phyloP scores from a whole-genome alignment of 2,113 vertebrate genomes.

The Nannobrachium achirus region DNA sequence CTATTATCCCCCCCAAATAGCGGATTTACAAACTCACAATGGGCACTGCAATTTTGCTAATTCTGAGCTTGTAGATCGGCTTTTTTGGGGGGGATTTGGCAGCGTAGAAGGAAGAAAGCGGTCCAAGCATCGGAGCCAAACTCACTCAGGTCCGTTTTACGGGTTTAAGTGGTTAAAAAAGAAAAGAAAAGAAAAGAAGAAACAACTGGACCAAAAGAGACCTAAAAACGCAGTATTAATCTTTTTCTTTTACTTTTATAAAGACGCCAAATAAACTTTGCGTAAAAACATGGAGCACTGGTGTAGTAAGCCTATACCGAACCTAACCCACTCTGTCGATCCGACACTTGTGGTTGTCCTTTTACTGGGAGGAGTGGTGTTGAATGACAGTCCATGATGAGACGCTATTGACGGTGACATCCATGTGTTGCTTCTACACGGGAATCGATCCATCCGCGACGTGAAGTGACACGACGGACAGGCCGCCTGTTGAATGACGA shows the following conservation, averaged over 20 bases:
- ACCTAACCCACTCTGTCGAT: no score
- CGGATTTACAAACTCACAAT: no score
- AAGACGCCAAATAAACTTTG: slow-evolving; percentile 1
- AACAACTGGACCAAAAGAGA: neutral
- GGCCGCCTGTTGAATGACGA: slow-evolving; percentile 5
- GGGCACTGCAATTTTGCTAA: no score
- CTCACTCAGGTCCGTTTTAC: no score
- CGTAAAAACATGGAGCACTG: neutral
- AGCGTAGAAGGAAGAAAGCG: no score
- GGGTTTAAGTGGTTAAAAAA: no score
- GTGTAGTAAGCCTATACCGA: no score
- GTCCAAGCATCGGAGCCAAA: no score
- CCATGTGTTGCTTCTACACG: slow-evolving; percentile 24
- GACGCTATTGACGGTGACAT: slow-evolving; percentile 18
- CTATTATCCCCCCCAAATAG: no score
- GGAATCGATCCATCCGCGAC: slow-evolving; percentile 15
- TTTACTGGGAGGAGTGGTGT: neutral
- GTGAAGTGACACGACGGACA: neutral
- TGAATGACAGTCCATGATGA: slow-evolving; percentile 5
- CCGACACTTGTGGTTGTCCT: neutral
- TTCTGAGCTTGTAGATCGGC: no score
- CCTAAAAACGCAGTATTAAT: neutral
- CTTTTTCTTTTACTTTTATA: neutral
- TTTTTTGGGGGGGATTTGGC: no score
- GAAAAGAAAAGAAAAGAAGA: no score